Conservation (phyloP, 2,113 vertebrate species). For the Pogonocichla stellata region DNA sequence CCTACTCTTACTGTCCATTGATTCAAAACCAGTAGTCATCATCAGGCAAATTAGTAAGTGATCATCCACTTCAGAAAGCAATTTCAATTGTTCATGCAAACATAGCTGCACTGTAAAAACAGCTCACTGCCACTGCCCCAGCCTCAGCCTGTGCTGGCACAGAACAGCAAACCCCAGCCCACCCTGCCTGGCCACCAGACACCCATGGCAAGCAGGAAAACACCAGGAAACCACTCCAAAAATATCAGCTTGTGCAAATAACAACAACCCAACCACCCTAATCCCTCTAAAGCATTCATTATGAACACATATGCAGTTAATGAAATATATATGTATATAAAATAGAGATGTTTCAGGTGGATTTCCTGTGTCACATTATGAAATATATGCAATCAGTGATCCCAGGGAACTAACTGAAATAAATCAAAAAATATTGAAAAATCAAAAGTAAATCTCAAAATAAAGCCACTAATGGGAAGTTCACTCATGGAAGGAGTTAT, state of each 20-base stretch:
- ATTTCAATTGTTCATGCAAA: background rate
- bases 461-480: background rate
- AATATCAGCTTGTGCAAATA: background rate
- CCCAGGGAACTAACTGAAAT: background rate
- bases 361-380: background rate
- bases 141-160: background rate
- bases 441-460: background rate
- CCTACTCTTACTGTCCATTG: background rate
- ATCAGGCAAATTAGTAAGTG: background rate
- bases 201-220: background rate
- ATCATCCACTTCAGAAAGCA: background rate
- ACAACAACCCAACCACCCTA: background rate
- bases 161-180: background rate
- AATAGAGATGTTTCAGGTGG: background rate
- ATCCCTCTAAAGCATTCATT: background rate
- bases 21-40: background rate
- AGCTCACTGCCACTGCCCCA: background rate
- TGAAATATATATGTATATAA: background rate
- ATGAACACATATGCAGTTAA: background rate
- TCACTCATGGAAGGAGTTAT: background rate
- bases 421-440: background rate
- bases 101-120: fast-evolving
- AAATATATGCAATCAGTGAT: background rate
- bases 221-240: background rate
- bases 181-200: background rate